Evolutionary conservation across 2,797 vertebrate genomes (phyloP), one percentile per base, ranked within the genome.

Genomic region (Sphenopsis melanotis): DNA sequence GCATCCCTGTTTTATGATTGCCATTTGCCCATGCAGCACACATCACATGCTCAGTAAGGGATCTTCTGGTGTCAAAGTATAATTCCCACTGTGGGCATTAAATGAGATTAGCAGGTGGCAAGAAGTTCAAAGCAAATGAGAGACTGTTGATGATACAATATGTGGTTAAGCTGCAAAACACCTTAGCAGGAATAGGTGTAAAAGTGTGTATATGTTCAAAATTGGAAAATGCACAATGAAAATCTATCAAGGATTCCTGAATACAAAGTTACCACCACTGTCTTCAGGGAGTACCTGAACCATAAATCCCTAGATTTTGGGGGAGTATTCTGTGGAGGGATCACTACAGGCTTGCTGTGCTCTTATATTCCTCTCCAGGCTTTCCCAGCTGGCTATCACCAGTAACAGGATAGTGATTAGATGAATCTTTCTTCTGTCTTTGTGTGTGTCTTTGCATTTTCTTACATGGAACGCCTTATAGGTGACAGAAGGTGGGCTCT

Each of bases 81-180:
- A 78, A 75, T 59, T 90, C 36, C 53, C 50, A 83, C 42, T 69
- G 46, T 57, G 50, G 53, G 39, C 42, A 90, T 91, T 89, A 78
- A 74, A 86, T 30, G n/a, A 83, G 93, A 91, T 95, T 78, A 88
- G 61, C 50, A 81, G 65, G 85, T 78, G 65, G 72, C 27, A 69
- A 76, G 44, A 83, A 90, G 18, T 81, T 96, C 57, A 91, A 90
- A 75, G 72, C 36, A 83, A 85, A 83, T 3, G 4, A 83, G 52
- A 78, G 46, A 75, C 44, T 85, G 50, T 75, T 39, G 27, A 63
- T 63, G 41, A 78, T 23, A 64, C 19, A 49, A 21, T 47, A 83
- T 0, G 0, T 9, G 14, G 65, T 69, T 72, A 81, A 83, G n/a
- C 42, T 78, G 66, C 18, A 90, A 71, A 93, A 71, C 46, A 49